Percentiles rank a stretch among this genome's conserved stretches.
Conservation (phyloP, 2,113 vertebrate species). For the Coryphaenoides rupestris region DNA sequence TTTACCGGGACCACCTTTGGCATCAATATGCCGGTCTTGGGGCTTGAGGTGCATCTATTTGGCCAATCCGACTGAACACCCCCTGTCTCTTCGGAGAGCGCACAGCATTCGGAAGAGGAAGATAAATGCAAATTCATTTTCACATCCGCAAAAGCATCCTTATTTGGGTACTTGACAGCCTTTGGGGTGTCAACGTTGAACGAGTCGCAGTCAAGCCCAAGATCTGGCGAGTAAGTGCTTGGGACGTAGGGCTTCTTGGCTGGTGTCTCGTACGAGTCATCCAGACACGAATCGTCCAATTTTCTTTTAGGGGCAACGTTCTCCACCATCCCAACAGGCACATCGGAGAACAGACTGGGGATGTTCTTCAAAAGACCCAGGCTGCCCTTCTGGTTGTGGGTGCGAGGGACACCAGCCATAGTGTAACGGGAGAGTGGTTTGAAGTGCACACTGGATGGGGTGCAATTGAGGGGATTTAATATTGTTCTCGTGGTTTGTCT, state of each 20-base stretch:
- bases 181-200: not conserved
- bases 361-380: not conserved
- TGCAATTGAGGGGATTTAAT: conserved; percentile 1
- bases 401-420: conserved; percentile 17
- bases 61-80: not conserved
- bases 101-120: not conserved
- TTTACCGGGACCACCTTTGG: not conserved
- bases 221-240: conserved; percentile 41
- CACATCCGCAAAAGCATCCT: not conserved
- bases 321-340: conserved; percentile 32
- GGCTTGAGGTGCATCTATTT: not conserved
- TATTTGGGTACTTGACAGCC: not conserved
- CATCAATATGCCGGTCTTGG: not conserved
- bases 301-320: conserved; percentile 13
- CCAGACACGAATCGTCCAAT: conserved; percentile 16
- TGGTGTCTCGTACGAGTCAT: conserved; percentile 30
- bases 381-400: not conserved
- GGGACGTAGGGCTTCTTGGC: conserved; percentile 30
- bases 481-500: rapidly evolving
- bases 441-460: conserved; percentile 27
- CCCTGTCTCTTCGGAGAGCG: not conserved
- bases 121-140: not conserved
- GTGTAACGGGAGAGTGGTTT: conserved; percentile 31
- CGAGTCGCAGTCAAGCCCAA: not conserved
- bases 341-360: conserved; percentile 25